phyloP scores from a whole-genome alignment of 2,113 vertebrate species.

The Bubalus kerabau region DNA sequence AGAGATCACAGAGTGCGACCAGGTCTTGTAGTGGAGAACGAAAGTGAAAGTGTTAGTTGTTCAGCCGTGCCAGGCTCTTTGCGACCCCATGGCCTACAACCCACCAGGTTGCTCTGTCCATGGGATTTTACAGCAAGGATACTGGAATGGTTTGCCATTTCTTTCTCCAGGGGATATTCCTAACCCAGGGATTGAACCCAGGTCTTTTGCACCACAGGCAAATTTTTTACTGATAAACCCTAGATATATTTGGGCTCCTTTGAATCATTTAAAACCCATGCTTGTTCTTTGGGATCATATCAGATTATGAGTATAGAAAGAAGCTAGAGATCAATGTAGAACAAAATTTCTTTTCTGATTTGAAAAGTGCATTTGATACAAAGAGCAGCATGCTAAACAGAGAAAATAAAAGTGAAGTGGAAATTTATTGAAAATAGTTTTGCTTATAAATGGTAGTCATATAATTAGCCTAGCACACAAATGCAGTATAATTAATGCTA shows the following conservation, averaged over 20 bases:
- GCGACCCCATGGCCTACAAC: accelerated
- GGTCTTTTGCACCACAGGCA: background rate
- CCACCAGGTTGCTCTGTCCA: background rate
- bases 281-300: background rate
- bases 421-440: background rate
- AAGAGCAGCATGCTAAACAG: background rate
- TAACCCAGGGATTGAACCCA: background rate
- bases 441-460: background rate
- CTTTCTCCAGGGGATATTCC: background rate
- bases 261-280: background rate
- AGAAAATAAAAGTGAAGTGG: background rate
- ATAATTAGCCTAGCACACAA: background rate
- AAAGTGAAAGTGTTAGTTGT: background rate
- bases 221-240: background rate
- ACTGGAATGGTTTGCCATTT: background rate
- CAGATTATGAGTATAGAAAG: background rate
- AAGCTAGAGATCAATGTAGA: background rate
- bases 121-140: background rate
- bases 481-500: background rate
- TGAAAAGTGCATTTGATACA: background rate
- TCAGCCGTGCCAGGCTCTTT: background rate
- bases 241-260: background rate
- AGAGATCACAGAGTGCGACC: background rate
- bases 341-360: background rate
- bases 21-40: background rate